These are phyloP conservation scores for Patiria pectinifera DNA, from an alignment of 53 echinoderm and acorn worm species.

Conservation along the genomic window DNA sequence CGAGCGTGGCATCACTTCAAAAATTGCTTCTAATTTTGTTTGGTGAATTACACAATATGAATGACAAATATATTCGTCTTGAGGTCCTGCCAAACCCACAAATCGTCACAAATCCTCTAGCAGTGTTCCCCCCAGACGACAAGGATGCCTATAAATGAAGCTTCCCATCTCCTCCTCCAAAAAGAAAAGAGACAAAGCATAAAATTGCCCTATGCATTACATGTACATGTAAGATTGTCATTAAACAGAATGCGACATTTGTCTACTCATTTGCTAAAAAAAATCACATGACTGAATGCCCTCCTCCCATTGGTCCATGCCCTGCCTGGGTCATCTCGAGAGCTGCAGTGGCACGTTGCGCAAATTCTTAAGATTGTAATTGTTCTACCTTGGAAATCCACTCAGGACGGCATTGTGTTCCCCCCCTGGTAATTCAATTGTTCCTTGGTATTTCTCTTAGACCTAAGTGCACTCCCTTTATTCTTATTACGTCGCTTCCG, in stretches of 20 bases:
- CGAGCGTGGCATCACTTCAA: too few species aligned
- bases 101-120: too few species aligned
- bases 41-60: too few species aligned
- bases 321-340: background rate
- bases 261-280: background rate
- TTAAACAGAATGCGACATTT: background rate
- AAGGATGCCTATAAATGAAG: too few species aligned
- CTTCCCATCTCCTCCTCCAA: too few species aligned
- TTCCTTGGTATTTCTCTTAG: background rate
- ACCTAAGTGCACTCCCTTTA: background rate
- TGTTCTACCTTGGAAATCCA: conserved; percentile 2
- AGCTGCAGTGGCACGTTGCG: background rate
- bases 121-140: too few species aligned
- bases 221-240: background rate
- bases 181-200: too few species aligned
- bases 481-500: background rate
- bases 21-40: too few species aligned
- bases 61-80: too few species aligned
- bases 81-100: too few species aligned
- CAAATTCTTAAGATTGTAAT: background rate
- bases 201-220: too few species aligned
- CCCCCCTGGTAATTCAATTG: background rate
- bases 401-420: background rate
- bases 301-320: background rate
- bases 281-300: background rate